Conservation (phyloP, 2,888 invertebrate species). For the Thelaira solivaga region DNA sequence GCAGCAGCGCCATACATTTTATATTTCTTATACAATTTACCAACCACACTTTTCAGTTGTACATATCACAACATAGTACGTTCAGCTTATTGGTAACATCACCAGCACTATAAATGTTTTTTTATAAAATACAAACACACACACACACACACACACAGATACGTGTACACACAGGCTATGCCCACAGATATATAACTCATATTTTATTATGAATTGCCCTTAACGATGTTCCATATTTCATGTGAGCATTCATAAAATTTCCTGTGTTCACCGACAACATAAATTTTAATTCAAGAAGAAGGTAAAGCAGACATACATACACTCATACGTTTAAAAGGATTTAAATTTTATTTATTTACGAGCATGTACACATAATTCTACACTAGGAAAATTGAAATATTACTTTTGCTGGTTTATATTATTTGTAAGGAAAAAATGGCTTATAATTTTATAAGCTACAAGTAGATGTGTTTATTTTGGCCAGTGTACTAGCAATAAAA, state of each 20-base stretch:
- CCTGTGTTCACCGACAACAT: conserved; percentile 63
- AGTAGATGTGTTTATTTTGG: conserved; percentile 9
- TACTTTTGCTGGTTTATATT: background rate
- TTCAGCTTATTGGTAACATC: conserved; percentile 67
- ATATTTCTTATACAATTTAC: conserved; percentile 26
- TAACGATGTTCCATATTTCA: conserved; percentile 77
- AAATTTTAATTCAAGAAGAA: conserved; percentile 57
- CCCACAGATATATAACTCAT: conserved; percentile 66
- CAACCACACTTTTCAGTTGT: conserved; percentile 15
- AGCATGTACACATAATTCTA: conserved; percentile 16
- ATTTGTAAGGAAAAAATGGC: background rate
- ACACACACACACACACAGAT: too few relatives aligned
- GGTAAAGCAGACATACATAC: conserved; percentile 4
- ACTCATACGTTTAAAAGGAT: conserved; percentile 40
- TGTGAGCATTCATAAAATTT: conserved; percentile 76
- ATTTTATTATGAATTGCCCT: conserved; percentile 77
- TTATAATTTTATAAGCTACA: too few relatives aligned
- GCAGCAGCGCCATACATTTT: conserved; percentile 10
- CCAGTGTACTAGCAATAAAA: too few relatives aligned
- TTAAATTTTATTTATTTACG: conserved; percentile 45
- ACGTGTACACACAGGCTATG: too few relatives aligned
- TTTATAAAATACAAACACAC: too few relatives aligned
- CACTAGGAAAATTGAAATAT: conserved; percentile 26
- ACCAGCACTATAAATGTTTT: background rate
- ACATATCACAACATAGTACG: conserved; percentile 51